Percentiles rank a stretch among this genome's conserved stretches.
Conservation (phyloP, 2,888 invertebrate genomes). For the Chydorus sphaericus region DNA sequence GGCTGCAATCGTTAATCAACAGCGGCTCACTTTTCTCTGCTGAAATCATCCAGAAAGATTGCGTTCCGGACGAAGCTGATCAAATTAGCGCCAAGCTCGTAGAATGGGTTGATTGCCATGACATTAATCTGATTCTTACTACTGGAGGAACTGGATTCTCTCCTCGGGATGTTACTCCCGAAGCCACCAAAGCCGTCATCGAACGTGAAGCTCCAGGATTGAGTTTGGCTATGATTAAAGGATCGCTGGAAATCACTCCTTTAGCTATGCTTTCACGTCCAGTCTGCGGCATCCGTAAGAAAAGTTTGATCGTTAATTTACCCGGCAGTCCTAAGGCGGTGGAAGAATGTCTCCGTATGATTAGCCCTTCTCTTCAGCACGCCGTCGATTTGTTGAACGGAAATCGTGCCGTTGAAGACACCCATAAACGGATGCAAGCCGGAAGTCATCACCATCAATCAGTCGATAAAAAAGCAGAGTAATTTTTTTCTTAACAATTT, state of each 20-base stretch:
- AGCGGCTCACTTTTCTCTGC: constrained; percentile 33
- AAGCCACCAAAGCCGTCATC: constrained; percentile 65
- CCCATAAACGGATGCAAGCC: constrained; percentile 34
- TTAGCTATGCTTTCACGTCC: constrained; percentile 79
- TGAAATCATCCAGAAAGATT: constrained; percentile 37
- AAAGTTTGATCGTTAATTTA: constrained; percentile 77
- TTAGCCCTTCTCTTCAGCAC: constrained; percentile 57
- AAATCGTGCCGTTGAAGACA: constrained; percentile 40
- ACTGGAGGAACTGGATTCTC: constrained; percentile 93
- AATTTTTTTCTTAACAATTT: no score
- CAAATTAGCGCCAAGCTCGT: constrained; percentile 43
- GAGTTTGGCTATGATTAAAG: constrained; percentile 47
- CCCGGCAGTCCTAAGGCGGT: constrained; percentile 87
- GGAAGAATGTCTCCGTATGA: constrained; percentile 58
- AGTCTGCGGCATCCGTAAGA: constrained; percentile 62
- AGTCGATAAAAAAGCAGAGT: no score
- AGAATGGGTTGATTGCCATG: constrained; percentile 42
- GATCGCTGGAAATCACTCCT: constrained; percentile 66
- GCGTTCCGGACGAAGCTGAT: constrained; percentile 59
- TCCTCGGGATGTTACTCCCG: constrained; percentile 89
- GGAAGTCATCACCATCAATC: no score
- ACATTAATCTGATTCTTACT: constrained; percentile 56
- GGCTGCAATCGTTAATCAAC: constrained; percentile 38
- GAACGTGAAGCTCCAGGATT: constrained; percentile 68
- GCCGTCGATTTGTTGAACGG: constrained; percentile 61